Percentiles rank a stretch among this genome's conserved stretches.
phyloP scores from a whole-genome alignment of 2,113 vertebrate species.

The Pseudois nayaur region DNA sequence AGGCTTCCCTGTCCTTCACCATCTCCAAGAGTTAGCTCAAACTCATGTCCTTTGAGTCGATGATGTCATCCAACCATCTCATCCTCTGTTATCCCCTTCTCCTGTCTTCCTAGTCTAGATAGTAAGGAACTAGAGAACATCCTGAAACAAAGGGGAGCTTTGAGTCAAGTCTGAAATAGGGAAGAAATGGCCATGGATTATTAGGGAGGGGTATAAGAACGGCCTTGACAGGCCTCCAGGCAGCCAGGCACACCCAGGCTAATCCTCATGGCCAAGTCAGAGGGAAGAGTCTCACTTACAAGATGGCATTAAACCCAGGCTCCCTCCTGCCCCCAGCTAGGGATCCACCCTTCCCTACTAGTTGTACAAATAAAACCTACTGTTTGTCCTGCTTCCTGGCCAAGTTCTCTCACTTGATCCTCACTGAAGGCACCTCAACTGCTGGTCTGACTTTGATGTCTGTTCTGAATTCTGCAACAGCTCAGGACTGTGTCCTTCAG shows the following conservation, averaged over 20 bases:
- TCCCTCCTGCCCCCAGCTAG: neutral
- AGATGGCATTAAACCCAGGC: neutral
- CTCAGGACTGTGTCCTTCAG: neutral
- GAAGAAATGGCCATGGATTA: accelerated
- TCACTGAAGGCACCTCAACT: neutral
- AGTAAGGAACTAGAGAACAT: neutral
- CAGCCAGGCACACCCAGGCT: neutral
- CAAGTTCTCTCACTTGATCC: neutral
- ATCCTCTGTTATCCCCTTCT: neutral
- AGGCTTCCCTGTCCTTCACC: neutral
- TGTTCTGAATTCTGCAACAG: neutral
- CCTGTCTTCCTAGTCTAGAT: neutral
- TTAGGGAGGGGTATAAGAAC: neutral
- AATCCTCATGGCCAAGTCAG: neutral
- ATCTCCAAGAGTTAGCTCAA: neutral
- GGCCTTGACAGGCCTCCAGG: neutral
- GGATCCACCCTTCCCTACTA: neutral
- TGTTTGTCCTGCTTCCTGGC: neutral
- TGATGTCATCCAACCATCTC: neutral
- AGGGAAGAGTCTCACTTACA: neutral
- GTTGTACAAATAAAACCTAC: neutral
- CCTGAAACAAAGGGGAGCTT: neutral
- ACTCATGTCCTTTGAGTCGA: neutral
- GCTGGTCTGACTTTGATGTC: neutral
- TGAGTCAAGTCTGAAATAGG: neutral